Conservation (phyloP, 2,113 vertebrate species). For the Columba janthina region DNA sequence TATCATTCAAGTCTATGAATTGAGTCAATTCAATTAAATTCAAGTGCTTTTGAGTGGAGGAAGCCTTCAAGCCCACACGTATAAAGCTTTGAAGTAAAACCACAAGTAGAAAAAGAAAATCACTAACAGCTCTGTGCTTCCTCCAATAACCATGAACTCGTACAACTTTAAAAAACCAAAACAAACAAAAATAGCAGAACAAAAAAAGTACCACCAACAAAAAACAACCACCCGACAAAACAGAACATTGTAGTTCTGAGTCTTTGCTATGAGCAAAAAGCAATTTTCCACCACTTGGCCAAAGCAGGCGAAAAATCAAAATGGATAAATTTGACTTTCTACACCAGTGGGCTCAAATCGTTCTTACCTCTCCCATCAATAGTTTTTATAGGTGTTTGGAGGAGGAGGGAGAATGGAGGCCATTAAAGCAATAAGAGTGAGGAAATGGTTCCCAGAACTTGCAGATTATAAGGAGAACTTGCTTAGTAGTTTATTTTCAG, state of each 20-base stretch:
- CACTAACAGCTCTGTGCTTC: background rate
- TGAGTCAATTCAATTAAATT: background rate
- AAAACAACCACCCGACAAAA: no score
- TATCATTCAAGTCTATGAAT: background rate
- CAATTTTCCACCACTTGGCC: slow-evolving; percentile 7
- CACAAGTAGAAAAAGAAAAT: background rate
- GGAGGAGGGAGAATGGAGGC: background rate
- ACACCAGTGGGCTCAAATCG: background rate
- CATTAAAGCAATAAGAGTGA: background rate
- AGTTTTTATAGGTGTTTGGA: background rate
- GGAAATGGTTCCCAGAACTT: background rate
- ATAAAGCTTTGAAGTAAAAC: background rate
- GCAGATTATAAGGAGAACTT: background rate
- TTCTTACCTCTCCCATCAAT: background rate
- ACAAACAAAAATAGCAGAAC: background rate
- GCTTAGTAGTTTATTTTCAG: background rate
- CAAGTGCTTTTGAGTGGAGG: background rate
- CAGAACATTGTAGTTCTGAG: background rate
- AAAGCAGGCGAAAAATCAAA: slow-evolving; percentile 21
- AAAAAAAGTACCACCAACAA: no score
- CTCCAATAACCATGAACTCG: background rate
- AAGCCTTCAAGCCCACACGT: background rate
- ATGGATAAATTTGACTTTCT: background rate
- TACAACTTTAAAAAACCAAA: background rate
- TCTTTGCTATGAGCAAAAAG: slow-evolving; percentile 8